A percentile compares a stretch with the other conserved stretches of the same genome.
Evolutionary conservation across 2,888 invertebrate species (phyloP).

Genomic region (Sinotaia quadrata): DNA sequence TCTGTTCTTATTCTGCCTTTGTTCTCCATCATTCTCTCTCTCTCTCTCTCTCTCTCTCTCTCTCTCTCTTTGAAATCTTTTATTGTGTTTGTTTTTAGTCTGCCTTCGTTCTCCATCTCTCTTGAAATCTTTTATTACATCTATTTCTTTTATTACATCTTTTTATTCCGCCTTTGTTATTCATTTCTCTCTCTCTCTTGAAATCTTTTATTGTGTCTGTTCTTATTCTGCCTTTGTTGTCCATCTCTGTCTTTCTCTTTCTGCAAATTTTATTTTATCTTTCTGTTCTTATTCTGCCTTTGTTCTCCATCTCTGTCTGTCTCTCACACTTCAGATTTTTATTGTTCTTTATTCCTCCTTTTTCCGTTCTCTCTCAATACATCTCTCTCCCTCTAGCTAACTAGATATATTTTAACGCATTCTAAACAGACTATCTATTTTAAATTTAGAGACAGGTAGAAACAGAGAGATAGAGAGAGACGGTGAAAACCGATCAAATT

Average conservation of each 20-base stretch:
- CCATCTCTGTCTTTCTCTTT: conserved; percentile 4
- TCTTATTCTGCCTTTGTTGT: neutral
- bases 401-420: no score
- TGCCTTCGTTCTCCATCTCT: neutral
- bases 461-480: no score
- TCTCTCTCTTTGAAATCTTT: neutral
- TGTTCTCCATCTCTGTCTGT: neutral
- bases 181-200: conserved; percentile 2
- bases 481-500: no score
- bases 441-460: no score
- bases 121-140: neutral
- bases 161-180: neutral
- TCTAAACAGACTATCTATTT: no score
- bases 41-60: conserved; percentile 9
- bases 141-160: neutral
- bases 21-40: conserved; percentile 8
- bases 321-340: neutral
- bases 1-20: neutral
- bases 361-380: neutral
- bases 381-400: conserved; percentile 7
- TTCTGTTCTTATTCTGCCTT: neutral
- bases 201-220: neutral
- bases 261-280: neutral
- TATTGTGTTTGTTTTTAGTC: neutral
- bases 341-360: neutral